phyloP scores from a whole-genome alignment of 2,113 vertebrate species.

The Phainopepla nitens region DNA sequence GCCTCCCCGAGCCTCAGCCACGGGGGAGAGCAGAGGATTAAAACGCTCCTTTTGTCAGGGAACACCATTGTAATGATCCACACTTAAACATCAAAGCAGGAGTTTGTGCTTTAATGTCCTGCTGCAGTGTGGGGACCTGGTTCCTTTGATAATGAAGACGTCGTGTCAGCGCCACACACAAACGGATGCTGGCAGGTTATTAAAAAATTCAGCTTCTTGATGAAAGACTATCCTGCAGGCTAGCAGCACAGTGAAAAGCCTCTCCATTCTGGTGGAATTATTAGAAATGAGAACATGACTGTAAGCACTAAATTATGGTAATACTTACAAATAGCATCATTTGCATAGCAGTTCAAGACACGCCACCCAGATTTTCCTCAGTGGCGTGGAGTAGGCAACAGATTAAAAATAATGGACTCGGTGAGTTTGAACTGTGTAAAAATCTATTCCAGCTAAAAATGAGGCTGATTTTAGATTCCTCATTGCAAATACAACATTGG shows the following conservation, averaged over 20 bases:
- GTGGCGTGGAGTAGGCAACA: slow-evolving; percentile 66
- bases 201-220: slow-evolving; percentile 82
- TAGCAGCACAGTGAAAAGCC: slow-evolving; percentile 75
- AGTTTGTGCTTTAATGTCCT: slow-evolving; percentile 78
- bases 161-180: slow-evolving; percentile 72
- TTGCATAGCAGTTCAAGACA: slow-evolving; percentile 81
- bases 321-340: slow-evolving; percentile 82
- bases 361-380: slow-evolving; percentile 63
- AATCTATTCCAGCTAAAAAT: neutral
- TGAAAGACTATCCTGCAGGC: slow-evolving; percentile 85
- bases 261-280: slow-evolving; percentile 78
- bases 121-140: slow-evolving; percentile 69
- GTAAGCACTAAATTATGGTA: slow-evolving; percentile 85
- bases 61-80: slow-evolving; percentile 29
- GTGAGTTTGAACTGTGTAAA: slow-evolving; percentile 26
- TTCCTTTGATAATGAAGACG: slow-evolving; percentile 80
- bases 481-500: neutral
- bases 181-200: slow-evolving; percentile 82
- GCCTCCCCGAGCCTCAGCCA: neutral
- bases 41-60: slow-evolving; percentile 70
- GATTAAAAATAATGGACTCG: slow-evolving; percentile 69
- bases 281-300: slow-evolving; percentile 82
- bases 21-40: slow-evolving; percentile 53
- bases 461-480: slow-evolving; percentile 22
- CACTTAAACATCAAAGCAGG: slow-evolving; percentile 73